These are phyloP conservation scores for Papilio dardanus DNA, from an alignment of 1,140 invertebrate genomes.

Conservation along the genomic window DNA sequence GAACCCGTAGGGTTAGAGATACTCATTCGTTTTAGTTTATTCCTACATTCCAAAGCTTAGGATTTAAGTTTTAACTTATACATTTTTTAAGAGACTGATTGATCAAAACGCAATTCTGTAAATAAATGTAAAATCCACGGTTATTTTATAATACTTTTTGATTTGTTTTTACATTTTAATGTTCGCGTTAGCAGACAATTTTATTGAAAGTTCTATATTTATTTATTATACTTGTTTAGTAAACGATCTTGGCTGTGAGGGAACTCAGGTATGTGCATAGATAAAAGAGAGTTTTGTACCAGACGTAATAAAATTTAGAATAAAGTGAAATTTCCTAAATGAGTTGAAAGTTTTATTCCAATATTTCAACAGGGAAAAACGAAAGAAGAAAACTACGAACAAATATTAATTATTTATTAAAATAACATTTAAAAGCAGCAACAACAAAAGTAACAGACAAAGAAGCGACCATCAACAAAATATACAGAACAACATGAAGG, in stretches of 20 bases:
- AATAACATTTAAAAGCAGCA: constrained; percentile 49
- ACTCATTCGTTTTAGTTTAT: constrained; percentile 45
- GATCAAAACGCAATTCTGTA: constrained; percentile 47
- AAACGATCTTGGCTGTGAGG: constrained; percentile 63
- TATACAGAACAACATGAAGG: background rate
- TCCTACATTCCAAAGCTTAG: constrained; percentile 51
- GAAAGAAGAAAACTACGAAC: constrained; percentile 38
- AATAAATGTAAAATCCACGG: constrained; percentile 42
- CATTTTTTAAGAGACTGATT: constrained; percentile 58
- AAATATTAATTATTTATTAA: constrained; percentile 59
- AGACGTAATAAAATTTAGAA: constrained; percentile 46
- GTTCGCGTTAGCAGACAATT: background rate
- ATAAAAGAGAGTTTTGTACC: constrained; percentile 55
- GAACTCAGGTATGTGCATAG: constrained; percentile 50
- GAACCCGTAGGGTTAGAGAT: no score
- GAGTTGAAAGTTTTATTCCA: background rate
- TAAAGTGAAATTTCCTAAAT: constrained; percentile 39
- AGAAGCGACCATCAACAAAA: constrained; percentile 7
- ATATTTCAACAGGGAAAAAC: no score
- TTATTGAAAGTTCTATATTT: constrained; percentile 39
- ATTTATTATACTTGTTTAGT: constrained; percentile 41
- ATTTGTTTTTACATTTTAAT: background rate
- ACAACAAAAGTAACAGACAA: constrained; percentile 40
- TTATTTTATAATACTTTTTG: constrained; percentile 37
- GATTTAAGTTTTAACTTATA: constrained; percentile 44